Conservation (phyloP, 2,888 invertebrate species). For the Leucozona laternaria region DNA sequence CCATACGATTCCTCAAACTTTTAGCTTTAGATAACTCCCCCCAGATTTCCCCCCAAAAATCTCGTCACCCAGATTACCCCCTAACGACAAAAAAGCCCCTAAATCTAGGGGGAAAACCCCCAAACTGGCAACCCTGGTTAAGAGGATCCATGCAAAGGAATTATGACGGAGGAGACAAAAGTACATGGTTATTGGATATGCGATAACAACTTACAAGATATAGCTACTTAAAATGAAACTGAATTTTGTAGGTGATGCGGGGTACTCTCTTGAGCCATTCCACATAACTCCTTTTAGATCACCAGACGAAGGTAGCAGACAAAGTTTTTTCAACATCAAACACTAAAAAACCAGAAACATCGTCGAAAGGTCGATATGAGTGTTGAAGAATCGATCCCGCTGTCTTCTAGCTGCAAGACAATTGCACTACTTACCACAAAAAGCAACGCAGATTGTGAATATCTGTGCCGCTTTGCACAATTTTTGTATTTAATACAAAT, state of each 20-base stretch:
- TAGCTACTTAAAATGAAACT: not conserved
- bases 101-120: too few species aligned
- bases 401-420: slow-evolving; percentile 31
- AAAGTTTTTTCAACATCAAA: slow-evolving; percentile 16
- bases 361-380: slow-evolving; percentile 38
- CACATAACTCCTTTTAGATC: slow-evolving; percentile 42
- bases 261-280: slow-evolving; percentile 43
- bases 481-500: slow-evolving; percentile 27
- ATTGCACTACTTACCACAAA: slow-evolving; percentile 40
- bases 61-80: too few species aligned
- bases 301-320: slow-evolving; percentile 1
- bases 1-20: too few species aligned
- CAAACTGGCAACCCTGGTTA: too few species aligned
- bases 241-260: slow-evolving; percentile 38
- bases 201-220: not conserved
- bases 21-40: too few species aligned
- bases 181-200: not conserved
- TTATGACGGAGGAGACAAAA: slow-evolving; percentile 13
- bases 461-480: slow-evolving; percentile 39
- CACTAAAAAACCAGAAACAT: slow-evolving; percentile 24
- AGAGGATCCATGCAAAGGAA: not conserved
- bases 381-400: slow-evolving; percentile 40
- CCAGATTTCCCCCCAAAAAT: too few species aligned
- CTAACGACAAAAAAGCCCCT: too few species aligned
- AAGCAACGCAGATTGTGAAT: slow-evolving; percentile 32